phyloP scores from a whole-genome alignment of 2,113 vertebrate species.

The Corvus cornix region DNA sequence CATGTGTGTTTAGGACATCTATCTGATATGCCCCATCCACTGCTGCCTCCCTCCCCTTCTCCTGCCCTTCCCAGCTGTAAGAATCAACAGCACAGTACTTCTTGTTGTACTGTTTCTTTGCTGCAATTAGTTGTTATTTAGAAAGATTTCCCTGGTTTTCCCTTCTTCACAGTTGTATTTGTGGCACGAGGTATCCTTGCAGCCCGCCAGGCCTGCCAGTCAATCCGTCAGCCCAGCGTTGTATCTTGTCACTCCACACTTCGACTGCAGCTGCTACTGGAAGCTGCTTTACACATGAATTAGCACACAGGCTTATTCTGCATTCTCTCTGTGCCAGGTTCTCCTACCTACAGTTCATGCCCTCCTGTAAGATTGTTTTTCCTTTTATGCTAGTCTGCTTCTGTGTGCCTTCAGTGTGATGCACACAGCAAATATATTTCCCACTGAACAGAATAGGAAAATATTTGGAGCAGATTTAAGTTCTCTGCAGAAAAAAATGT shows the following conservation, averaged over 20 bases:
- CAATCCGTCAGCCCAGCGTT: neutral
- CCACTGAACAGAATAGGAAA: neutral
- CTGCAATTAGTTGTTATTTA: neutral
- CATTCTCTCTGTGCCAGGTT: neutral
- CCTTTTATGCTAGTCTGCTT: neutral
- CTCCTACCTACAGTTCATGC: neutral
- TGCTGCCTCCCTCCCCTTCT: neutral
- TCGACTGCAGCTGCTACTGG: neutral
- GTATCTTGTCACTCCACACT: neutral
- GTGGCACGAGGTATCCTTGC: neutral
- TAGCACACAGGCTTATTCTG: neutral
- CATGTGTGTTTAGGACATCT: accelerated
- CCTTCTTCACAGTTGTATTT: neutral
- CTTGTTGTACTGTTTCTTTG: neutral
- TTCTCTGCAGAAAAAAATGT: neutral
- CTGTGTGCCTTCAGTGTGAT: neutral
- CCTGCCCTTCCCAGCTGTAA: neutral
- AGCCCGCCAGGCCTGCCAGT: neutral
- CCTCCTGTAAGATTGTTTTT: neutral
- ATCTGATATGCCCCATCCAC: neutral
- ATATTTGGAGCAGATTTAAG: neutral
- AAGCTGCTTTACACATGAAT: neutral
- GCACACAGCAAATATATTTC: neutral
- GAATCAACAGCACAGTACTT: neutral
- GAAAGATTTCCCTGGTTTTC: neutral